A percentile compares a stretch with the other conserved stretches of the same genome.
phyloP scores from a whole-genome alignment of 2,888 invertebrate species.

The Drosophila falleni region DNA sequence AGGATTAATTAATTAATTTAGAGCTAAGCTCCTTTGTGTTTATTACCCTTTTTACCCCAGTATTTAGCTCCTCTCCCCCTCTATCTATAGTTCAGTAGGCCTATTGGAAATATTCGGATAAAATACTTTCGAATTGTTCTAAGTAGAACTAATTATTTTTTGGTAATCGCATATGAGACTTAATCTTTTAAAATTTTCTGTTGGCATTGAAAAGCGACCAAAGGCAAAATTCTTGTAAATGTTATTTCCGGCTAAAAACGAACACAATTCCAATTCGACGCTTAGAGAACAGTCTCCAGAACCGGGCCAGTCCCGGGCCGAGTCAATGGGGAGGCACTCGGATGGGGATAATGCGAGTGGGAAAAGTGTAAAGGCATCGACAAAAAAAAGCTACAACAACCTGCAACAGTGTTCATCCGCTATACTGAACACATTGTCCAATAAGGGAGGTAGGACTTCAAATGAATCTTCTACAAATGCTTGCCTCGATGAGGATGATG shows the following conservation, averaged over 20 bases:
- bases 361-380: slow-evolving; percentile 9
- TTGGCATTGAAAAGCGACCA: slow-evolving; percentile 16
- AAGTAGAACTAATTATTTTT: slow-evolving; percentile 56
- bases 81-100: slow-evolving; percentile 52
- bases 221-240: slow-evolving; percentile 63
- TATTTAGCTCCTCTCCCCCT: no score
- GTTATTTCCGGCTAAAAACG: slow-evolving; percentile 33
- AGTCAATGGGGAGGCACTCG: slow-evolving; percentile 60
- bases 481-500: slow-evolving; percentile 10
- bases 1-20: no score
- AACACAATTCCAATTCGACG: slow-evolving; percentile 5
- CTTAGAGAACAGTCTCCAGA: slow-evolving; percentile 11
- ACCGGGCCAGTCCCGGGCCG: slow-evolving; percentile 18
- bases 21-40: no score
- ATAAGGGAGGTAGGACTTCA: slow-evolving; percentile 30
- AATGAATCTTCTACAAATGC: background rate
- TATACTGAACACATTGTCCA: slow-evolving; percentile 15
- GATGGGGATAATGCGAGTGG: slow-evolving; percentile 36
- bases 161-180: slow-evolving; percentile 67
- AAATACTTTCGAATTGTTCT: slow-evolving; percentile 35
- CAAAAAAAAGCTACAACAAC: slow-evolving; percentile 37
- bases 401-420: slow-evolving; percentile 32
- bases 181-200: slow-evolving; percentile 43
- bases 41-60: no score
- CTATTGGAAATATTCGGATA: slow-evolving; percentile 21